A percentile compares a stretch with the other conserved stretches of the same genome.
Conservation (phyloP, 1,140 invertebrate species). For the Leptopilina clavipes region DNA sequence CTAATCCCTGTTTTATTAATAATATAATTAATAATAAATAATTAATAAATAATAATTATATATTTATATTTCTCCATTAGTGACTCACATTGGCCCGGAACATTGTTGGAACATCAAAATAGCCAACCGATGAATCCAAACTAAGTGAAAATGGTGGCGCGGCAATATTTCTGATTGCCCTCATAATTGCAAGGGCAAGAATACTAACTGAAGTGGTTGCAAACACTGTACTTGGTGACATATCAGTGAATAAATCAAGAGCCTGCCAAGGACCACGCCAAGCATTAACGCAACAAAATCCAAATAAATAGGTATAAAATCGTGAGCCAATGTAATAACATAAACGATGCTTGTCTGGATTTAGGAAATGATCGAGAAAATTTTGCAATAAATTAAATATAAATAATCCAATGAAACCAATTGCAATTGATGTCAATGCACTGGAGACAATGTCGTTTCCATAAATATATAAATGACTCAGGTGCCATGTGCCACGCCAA, state of each 20-base stretch:
- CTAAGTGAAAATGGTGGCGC: conserved; percentile 86
- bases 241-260: conserved; percentile 82
- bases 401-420: conserved; percentile 82
- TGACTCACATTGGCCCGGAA: conserved; percentile 82
- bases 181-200: conserved; percentile 79
- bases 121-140: conserved; percentile 83
- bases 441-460: conserved; percentile 78
- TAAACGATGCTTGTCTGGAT: conserved; percentile 81
- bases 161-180: conserved; percentile 85
- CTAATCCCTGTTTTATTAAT: too few species aligned
- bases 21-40: too few species aligned
- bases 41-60: too few species aligned
- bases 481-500: conserved; percentile 89
- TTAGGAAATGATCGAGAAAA: conserved; percentile 77
- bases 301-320: conserved; percentile 84
- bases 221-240: conserved; percentile 75
- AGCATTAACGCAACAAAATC: conserved; percentile 86
- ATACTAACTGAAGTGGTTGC: conserved; percentile 79
- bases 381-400: conserved; percentile 81
- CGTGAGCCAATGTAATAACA: conserved; percentile 83
- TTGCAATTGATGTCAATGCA: conserved; percentile 78
- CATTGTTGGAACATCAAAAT: conserved; percentile 89
- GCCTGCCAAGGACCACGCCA: conserved; percentile 89
- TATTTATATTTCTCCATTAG: too few species aligned
- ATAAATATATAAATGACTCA: conserved; percentile 84